Evolutionary conservation across 2,888 invertebrate genomes (phyloP).

Genomic region (Eristalis pertinax): DNA sequence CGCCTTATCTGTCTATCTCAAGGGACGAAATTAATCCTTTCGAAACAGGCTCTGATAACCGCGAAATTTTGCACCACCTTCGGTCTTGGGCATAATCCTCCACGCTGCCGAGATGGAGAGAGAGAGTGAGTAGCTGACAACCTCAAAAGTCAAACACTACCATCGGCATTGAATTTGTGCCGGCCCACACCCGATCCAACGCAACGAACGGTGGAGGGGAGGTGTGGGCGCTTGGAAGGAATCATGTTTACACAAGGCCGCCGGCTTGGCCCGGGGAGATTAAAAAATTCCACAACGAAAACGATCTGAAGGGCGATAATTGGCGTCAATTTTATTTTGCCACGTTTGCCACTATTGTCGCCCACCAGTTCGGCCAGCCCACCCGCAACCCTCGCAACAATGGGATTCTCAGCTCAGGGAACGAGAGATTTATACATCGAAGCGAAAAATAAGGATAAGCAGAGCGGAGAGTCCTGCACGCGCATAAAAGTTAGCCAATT

Average conservation of each 20-base stretch:
- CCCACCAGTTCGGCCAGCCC: slow-evolving; percentile 3
- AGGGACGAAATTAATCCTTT: slow-evolving; percentile 72
- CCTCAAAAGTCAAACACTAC: slow-evolving; percentile 62
- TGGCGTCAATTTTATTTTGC: slow-evolving; percentile 75
- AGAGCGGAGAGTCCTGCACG: slow-evolving; percentile 65
- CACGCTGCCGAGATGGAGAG: neutral
- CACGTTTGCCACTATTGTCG: slow-evolving; percentile 65
- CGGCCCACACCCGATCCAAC: neutral
- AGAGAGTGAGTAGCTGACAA: slow-evolving; percentile 36
- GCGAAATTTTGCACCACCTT: slow-evolving; percentile 72
- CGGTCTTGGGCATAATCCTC: slow-evolving; percentile 58
- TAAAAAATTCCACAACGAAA: slow-evolving; percentile 71
- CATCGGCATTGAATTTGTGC: slow-evolving; percentile 16
- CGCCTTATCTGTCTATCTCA: slow-evolving; percentile 66
- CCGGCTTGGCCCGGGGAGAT: slow-evolving; percentile 62
- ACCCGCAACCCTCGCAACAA: neutral
- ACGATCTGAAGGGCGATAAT: slow-evolving; percentile 74
- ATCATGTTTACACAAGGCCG: slow-evolving; percentile 48
- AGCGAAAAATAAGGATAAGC: slow-evolving; percentile 60
- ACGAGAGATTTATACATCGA: slow-evolving; percentile 64
- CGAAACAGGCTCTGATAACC: slow-evolving; percentile 71
- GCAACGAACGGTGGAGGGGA: neutral
- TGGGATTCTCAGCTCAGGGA: slow-evolving; percentile 26
- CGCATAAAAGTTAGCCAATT: slow-evolving; percentile 72
- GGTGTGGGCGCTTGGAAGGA: slow-evolving; percentile 10